Base-by-base conservation (phyloP, 64 coral and sea anemone species). In the Catalaphyllia jardinei region DNA sequence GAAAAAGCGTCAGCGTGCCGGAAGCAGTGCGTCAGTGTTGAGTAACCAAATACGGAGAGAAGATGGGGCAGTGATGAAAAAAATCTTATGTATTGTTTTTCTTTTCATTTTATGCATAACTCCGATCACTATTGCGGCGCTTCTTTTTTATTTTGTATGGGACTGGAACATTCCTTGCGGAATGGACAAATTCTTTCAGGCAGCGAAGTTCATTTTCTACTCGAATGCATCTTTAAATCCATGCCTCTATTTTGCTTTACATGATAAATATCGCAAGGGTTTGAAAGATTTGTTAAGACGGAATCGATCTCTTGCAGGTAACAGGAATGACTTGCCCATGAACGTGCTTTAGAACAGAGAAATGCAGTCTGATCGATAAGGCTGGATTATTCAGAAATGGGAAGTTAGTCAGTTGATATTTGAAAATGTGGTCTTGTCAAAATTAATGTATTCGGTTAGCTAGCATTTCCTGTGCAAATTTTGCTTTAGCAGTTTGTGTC, bases 181-280 rank as follows among this genome's bases (percentile, higher is more conserved):
- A 27, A 62, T 71, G 79, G 10, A 10, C 0, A 7, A 60, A n/a
- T 20, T 88, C 27, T 50, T 92, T 2, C 29, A 19, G 0, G 76
- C 14, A 1, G 25, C 87, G 20, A 61, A 35, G 20, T 46, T 63
- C 2, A 12, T 88, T 87, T 72, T 87, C 18, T 72, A 88, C 57
- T 64, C 42, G 38, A 92, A 92, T 15, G 65, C 83, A 7, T 77
- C 91, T 16, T 50, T 88, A 14, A 92, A 92, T 33, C 91, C 91
- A 0, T 63, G 78, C 3, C 75, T 92, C 12, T 92, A 88, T 46
- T 78, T 92, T 18, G 16, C 79, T 87, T 92, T 79, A 46, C 87
- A 73, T 31, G 75, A 92, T 42, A 92, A 76, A 14, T 92, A 92
- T 59, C 74, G 91, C 15, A 74, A 87, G 38, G 91, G 75, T 19